These are phyloP conservation scores for Brotula barbata DNA, from an alignment of 2,797 vertebrate genomes.

Conservation along the genomic window DNA sequence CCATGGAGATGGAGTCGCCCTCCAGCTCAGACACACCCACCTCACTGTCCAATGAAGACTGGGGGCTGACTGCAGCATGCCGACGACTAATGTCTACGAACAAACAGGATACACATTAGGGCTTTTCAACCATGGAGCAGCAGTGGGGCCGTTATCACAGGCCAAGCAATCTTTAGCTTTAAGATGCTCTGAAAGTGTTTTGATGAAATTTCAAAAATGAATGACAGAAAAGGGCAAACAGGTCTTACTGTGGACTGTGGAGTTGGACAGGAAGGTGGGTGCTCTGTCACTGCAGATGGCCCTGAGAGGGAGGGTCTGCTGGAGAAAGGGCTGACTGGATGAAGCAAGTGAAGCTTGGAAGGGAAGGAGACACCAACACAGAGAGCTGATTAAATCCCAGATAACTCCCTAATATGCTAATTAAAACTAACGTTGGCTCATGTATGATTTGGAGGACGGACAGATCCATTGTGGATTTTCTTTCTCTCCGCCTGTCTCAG, in stretches of 20 bases:
- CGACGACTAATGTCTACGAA: conserved; percentile 80
- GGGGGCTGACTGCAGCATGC: conserved; percentile 88
- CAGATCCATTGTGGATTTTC: neutral
- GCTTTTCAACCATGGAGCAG: neutral
- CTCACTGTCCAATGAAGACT: conserved; percentile 95
- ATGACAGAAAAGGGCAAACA: conserved; percentile 6
- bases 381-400: conserved; percentile 2
- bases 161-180: no score
- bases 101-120: conserved; percentile 12
- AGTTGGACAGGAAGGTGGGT: conserved; percentile 79
- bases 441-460: conserved; percentile 3
- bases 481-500: conserved; percentile 43
- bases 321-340: conserved; percentile 64
- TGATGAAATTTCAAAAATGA: conserved; percentile 3
- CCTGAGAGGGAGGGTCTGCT: conserved; percentile 66
- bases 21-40: conserved; percentile 90
- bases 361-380: conserved; percentile 30
- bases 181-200: neutral
- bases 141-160: no score
- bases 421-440: conserved; percentile 13
- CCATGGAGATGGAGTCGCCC: conserved; percentile 94
- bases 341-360: conserved; percentile 64
- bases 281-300: conserved; percentile 73
- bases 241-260: conserved; percentile 77
- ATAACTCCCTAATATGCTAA: neutral